Evolutionary conservation across 1,140 invertebrate species (phyloP).

Genomic region (Hetaerina americana): DNA sequence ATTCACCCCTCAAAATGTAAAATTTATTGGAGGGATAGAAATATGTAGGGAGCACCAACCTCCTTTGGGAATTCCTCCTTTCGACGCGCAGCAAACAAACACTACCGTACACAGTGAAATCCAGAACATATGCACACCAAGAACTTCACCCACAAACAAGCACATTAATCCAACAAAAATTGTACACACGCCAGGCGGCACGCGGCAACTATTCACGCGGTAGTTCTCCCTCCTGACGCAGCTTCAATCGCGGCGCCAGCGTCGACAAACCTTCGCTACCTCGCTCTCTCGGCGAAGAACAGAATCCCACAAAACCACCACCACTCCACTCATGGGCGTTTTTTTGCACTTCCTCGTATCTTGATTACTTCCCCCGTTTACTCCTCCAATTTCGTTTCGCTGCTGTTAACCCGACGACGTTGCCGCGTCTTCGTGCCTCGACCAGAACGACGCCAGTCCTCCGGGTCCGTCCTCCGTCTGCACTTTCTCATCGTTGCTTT

Average conservation of each 20-base stretch:
- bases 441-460: not conserved
- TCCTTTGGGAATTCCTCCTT: not conserved
- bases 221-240: not conserved
- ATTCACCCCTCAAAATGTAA: too few species aligned
- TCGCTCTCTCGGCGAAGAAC: not conserved
- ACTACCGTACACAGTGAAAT: not conserved
- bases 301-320: not conserved
- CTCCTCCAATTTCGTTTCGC: not conserved
- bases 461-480: not conserved
- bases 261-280: not conserved
- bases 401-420: not conserved
- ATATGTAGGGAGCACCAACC: too few species aligned
- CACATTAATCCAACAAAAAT: not conserved
- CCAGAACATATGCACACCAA: not conserved
- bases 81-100: not conserved
- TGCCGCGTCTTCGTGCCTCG: not conserved
- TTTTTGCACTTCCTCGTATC: not conserved
- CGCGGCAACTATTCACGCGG: not conserved
- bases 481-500: not conserved
- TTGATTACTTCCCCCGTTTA: not conserved
- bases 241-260: not conserved
- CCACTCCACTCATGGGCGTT: not conserved
- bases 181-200: not conserved
- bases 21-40: too few species aligned
- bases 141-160: not conserved